Base-by-base conservation (phyloP, 2,888 invertebrate genomes). In the Petrophora chlorosata region DNA sequence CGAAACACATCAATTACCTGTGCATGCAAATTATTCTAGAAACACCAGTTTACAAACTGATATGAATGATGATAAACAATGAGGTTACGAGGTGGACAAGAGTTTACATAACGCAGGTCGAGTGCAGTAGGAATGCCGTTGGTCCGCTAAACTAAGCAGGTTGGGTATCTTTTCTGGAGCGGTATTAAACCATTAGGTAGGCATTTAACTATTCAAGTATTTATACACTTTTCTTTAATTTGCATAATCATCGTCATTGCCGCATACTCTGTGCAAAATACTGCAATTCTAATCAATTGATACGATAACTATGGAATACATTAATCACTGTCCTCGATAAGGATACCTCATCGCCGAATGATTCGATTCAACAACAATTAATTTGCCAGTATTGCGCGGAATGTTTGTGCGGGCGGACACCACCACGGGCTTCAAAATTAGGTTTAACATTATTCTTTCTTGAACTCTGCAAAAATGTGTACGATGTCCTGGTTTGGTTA, bases 321-420 rank as follows among this genome's bases (percentile, higher is more conserved):
- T 72, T 76, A 71, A 78, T 79, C 70, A 80, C 70, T 66, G 68
- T 65, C 53, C 32, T 53, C 61, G 85, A 86, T 86, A 84, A 83
- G 65, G 67, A 65, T 67, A 73, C 47, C 55, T 59, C 63, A 68
- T 71, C 66, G 69, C 63, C 66, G 67, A 65, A 65, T 71, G 69
- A 64, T 48, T 66, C 52, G 53, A 67, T 68, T 70, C 63, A 68
- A 66, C 61, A 58, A n/a, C n/a, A 69, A 67, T 59, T 65, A 44
- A 43, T 67, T 60, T 36, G 70, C 54, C 73, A 85, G 85, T 85
- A 60, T 56, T 65, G 58, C 64, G 74, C 64, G 64, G 65, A 61
- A 53, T 63, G 66, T 61, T 63, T 59, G 51, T 53, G 52, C 45
- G 63, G 44, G 54, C 63, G 53, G 56, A 65, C 71, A 62, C 56